Evolutionary conservation across 1,140 invertebrate genomes (phyloP).

Genomic region (Cheumatopsyche charites): DNA sequence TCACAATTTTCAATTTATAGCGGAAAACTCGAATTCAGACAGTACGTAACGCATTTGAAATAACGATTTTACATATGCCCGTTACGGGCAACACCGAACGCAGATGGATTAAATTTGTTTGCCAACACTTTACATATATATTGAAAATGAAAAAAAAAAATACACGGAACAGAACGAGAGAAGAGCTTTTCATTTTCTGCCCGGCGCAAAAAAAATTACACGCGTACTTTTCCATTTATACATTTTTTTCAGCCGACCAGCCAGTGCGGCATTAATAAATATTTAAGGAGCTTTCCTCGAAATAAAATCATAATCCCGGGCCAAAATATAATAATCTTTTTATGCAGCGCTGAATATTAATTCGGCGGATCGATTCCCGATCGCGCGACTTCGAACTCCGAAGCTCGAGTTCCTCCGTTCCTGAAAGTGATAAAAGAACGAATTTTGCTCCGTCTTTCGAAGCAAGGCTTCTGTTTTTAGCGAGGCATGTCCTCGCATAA

Average conservation of each 20-base stretch:
- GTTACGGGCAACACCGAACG: conserved; percentile 17
- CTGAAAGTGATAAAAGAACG: no score
- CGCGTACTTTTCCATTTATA: not conserved
- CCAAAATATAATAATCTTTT: not conserved
- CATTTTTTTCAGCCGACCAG: not conserved
- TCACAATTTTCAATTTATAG: not conserved
- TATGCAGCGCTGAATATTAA: no score
- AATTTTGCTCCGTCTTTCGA: no score
- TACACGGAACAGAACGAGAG: not conserved
- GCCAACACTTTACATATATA: conserved; percentile 29
- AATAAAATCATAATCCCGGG: not conserved
- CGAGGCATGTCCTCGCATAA: no score
- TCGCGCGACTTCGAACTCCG: no score
- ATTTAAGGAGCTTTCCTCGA: conserved; percentile 8
- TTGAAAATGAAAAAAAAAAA: conserved; percentile 19
- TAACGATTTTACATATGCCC: conserved; percentile 6
- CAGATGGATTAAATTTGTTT: conserved; percentile 33
- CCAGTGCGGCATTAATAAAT: not conserved
- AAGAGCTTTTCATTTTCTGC: conserved; percentile 16
- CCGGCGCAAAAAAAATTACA: not conserved
- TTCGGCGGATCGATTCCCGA: no score
- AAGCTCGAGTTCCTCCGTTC: no score
- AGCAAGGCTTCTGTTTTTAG: no score
- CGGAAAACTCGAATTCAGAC: not conserved
- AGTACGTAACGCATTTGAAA: conserved; percentile 10